These are phyloP conservation scores for Hemibagrus guttatus DNA, from an alignment of 2,797 vertebrate genomes.

Conservation along the genomic window DNA sequence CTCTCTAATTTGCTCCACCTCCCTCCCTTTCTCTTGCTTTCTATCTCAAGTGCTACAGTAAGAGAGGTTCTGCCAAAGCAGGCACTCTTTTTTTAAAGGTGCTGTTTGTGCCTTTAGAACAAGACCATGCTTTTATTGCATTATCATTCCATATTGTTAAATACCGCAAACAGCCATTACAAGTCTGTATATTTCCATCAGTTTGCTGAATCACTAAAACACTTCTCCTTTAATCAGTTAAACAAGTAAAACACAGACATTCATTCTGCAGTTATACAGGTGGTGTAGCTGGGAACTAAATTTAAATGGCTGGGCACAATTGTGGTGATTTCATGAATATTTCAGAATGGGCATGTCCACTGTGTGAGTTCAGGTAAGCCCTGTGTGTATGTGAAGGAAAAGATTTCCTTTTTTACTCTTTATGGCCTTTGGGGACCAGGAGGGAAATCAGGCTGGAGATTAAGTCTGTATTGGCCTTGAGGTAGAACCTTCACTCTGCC, in stretches of 20 bases:
- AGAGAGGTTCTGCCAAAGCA: constrained; percentile 19
- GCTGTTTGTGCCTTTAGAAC: constrained; percentile 2
- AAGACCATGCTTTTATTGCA: not conserved
- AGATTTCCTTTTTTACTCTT: constrained; percentile 16
- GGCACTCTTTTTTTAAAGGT: not conserved
- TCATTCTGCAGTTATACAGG: constrained; percentile 15
- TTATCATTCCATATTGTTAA: not conserved
- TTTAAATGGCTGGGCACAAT: constrained; percentile 23
- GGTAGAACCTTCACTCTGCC: constrained; percentile 31
- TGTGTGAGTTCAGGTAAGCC: constrained; percentile 2
- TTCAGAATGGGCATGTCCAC: constrained; percentile 10
- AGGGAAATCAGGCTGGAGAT: constrained; percentile 41
- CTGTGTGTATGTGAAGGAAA: constrained; percentile 10
- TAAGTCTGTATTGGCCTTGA: constrained; percentile 32
- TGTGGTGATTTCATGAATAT: constrained; percentile 46
- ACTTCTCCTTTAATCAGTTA: constrained; percentile 2
- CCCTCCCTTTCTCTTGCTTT: not conserved
- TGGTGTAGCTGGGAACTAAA: not conserved
- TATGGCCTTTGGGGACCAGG: constrained; percentile 29
- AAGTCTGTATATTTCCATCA: not conserved
- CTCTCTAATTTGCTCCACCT: constrained; percentile 22
- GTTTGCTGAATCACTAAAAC: constrained; percentile 13
- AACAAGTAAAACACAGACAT: constrained; percentile 5
- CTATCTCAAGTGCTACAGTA: not conserved
- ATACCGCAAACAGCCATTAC: not conserved